These are phyloP conservation scores for Takifugu rubripes DNA, from an alignment of 2,797 vertebrate genomes.

Conservation along the genomic window DNA sequence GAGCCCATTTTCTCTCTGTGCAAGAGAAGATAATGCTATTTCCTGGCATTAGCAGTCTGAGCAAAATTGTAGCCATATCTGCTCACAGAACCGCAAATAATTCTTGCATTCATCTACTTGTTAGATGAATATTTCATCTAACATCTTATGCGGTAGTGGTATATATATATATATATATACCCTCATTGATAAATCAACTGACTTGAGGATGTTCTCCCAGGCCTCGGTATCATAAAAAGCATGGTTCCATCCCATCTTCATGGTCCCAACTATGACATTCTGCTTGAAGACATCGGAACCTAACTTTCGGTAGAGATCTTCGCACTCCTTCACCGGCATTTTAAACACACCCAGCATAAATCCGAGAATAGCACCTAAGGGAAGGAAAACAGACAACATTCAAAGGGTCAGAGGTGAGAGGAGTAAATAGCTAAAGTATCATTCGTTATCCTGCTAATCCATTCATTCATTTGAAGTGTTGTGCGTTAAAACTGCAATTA, in stretches of 20 bases:
- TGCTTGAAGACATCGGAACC: conserved; percentile 95
- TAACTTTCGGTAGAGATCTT: conserved; percentile 90
- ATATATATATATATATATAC: not conserved
- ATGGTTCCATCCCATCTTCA: conserved; percentile 98
- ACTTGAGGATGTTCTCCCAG: conserved; percentile 96
- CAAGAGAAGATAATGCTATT: conserved; percentile 32
- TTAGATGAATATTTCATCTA: not conserved
- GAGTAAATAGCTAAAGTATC: conserved; percentile 2
- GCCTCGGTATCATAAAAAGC: conserved; percentile 94
- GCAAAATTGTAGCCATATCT: conserved; percentile 2
- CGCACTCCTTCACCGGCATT: conserved; percentile 88
- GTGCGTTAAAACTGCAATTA: conserved; percentile 8
- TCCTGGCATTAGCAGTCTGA: conserved; percentile 13
- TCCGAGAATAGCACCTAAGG: conserved; percentile 89
- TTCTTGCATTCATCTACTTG: not conserved
- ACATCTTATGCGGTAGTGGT: not conserved
- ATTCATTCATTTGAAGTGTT: conserved; percentile 10
- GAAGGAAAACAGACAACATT: conserved; percentile 12
- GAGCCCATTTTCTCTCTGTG: conserved; percentile 93
- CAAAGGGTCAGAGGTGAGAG: conserved; percentile 7
- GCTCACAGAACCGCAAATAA: not conserved
- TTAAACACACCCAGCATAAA: conserved; percentile 96
- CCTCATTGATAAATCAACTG: conserved; percentile 59
- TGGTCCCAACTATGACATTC: conserved; percentile 92
- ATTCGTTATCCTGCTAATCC: not conserved